Percentiles rank a stretch among this genome's conserved stretches.
Evolutionary conservation across 1,140 invertebrate genomes (phyloP).

Genomic region (Fopius arisanus): DNA sequence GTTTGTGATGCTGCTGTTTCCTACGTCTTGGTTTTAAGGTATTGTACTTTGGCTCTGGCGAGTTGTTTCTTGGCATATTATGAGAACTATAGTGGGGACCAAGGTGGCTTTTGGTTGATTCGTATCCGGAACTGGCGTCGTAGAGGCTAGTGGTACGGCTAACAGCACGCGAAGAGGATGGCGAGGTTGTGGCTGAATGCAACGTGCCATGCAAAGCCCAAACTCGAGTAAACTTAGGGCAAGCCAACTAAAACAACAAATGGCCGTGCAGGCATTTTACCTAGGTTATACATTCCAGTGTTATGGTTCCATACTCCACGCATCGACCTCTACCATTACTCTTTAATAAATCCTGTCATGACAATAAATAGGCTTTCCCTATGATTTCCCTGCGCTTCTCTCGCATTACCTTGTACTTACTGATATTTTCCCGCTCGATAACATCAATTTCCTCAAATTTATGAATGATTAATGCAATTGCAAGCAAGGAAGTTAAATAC

Average conservation of each 20-base stretch:
- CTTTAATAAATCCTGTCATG: not conserved
- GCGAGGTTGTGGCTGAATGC: slow-evolving; percentile 51
- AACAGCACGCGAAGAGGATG: slow-evolving; percentile 49
- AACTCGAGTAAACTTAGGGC: slow-evolving; percentile 60
- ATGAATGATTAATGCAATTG: too few relatives aligned
- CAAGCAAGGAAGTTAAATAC: too few relatives aligned
- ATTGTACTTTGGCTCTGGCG: slow-evolving; percentile 57
- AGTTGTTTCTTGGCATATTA: slow-evolving; percentile 59
- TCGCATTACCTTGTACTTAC: not conserved
- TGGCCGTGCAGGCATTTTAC: not conserved
- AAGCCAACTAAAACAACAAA: slow-evolving; percentile 58
- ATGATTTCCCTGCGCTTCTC: too few relatives aligned
- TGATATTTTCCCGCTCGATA: not conserved
- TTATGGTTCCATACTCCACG: not conserved
- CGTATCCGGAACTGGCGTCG: slow-evolving; percentile 68
- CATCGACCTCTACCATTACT: not conserved
- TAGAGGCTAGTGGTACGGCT: slow-evolving; percentile 63
- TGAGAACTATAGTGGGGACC: slow-evolving; percentile 58
- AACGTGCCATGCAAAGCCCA: slow-evolving; percentile 62
- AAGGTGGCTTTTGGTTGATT: slow-evolving; percentile 68
- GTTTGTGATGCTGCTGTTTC: slow-evolving; percentile 56
- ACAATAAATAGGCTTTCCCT: not conserved
- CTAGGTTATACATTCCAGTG: not conserved
- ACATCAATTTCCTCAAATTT: not conserved
- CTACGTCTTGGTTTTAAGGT: slow-evolving; percentile 55